Evolutionary conservation across 2,797 vertebrate genomes (phyloP).

Genomic region (Peromyscus aztecus): DNA sequence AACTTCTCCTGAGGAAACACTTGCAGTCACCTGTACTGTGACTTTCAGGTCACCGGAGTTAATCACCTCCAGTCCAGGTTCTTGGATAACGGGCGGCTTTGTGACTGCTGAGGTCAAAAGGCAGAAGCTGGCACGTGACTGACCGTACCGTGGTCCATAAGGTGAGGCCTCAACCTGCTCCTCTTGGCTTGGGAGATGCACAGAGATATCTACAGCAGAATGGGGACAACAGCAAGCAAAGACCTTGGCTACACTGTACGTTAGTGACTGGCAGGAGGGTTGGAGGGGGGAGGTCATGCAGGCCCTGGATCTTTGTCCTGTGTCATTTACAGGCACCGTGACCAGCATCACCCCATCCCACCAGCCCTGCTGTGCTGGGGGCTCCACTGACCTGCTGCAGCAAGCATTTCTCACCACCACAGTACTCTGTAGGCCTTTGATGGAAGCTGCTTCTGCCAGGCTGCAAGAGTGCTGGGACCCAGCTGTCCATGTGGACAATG

Average conservation of each 20-base stretch:
- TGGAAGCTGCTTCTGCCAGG: not conserved
- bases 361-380: not conserved
- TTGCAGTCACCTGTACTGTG: not conserved
- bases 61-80: not conserved
- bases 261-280: fast-evolving
- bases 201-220: not conserved
- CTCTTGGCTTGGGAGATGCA: not conserved
- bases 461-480: fast-evolving
- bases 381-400: fast-evolving
- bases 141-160: fast-evolving
- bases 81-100: not conserved
- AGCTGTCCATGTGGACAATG: fast-evolving
- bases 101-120: not conserved
- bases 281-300: not conserved
- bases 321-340: not conserved
- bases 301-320: not conserved
- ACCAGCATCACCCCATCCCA: fast-evolving
- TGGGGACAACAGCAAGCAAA: fast-evolving
- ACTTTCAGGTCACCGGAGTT: not conserved
- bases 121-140: fast-evolving
- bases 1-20: not conserved
- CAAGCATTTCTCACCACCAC: fast-evolving
- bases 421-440: not conserved
- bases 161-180: not conserved
- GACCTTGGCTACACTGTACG: fast-evolving